Base-by-base conservation (phyloP, 1,140 invertebrate species). In the Drosophila obscura region DNA sequence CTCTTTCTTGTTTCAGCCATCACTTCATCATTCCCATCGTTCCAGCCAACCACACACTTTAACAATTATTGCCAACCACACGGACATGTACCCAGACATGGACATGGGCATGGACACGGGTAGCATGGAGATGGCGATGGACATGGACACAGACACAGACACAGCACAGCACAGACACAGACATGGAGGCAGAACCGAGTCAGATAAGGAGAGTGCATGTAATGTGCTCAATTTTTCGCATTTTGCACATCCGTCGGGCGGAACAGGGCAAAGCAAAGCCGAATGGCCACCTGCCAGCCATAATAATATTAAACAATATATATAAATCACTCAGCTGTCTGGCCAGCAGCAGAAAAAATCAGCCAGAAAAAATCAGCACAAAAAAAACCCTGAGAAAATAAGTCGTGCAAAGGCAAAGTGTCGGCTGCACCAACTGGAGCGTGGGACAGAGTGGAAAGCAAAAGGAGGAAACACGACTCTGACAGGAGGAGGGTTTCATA, bases 281-380 rank as follows among this genome's bases (percentile, higher is more conserved):
- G 24, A 55, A 49, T 58, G 68, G 73, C 78, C 81, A 84, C 65
- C 81, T 85, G 81, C 64, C 81, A 85, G 82, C 82, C 78, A 67
- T 85, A 85, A 85, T 85, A 85, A 85, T 85, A 87, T 87, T 85
- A 85, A 85, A 85, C 81, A 85, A 85, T 85, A 85, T 75, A 87
- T 85, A 85, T 85, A 85, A 85, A 85, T 85, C 81, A 85, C 81
- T 85, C 81, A 85, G 78, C 78, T 85, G 82, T 85, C 81, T 74
- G 82, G 71, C 51, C 73, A 62, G n/a, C 35, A 49, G 16, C 57
- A 9, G 58, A 5, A 45, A 31, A 44, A 15, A 35, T 35, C 31
- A 35, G 3, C 8, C 3, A 35, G 31, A 11, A 35, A 31, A 35
- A 31, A 28, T 5, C 5, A n/a, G 1, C 19, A 19, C 19, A 19